Base-by-base conservation (phyloP, 2,113 vertebrate species). In the Rhinolophus sinicus region DNA sequence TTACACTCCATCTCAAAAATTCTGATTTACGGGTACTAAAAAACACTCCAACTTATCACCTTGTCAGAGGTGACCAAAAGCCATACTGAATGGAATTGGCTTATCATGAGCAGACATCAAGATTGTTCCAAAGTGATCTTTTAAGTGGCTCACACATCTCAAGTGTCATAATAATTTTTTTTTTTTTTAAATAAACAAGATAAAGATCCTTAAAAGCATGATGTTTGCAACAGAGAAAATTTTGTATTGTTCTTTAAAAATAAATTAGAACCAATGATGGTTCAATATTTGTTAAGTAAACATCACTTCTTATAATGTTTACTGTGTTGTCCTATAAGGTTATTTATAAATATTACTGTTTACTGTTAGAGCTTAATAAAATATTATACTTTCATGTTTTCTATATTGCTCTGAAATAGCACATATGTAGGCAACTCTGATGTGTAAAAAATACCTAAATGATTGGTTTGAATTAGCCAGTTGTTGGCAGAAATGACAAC, bases 121-220 rank as follows among this genome's bases (percentile, higher is more conserved):
- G 93, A 94, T 62, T 97, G 58, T 85, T 94, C 90, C 95, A 96
- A 77, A 94, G 58, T 98, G 96, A 97, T 97, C 95, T 81, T 98
- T 78, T 97, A 97, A 94, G 90, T 33, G 92, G 90, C 8, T 97
- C 96, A 96, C 93, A 95, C 14, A 84, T 88, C 92, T 96, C 83
- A 50, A 86, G 78, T 93, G 73, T 73, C 88, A 28, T 88, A 76
- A 88, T n/a, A n/a, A n/a, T n/a, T n/a, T n/a, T n/a, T n/a, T n/a
- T n/a, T n/a, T n/a, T n/a, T n/a, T n/a, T n/a, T n/a, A n/a, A n/a
- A 54, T 65, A 50, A 90, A 86, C 35, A 33, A 72, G 24, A 78
- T 28, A 26, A 85, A 85, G 15, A 60, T 56, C 2, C 26, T 47
- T 40, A 88, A 85, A 76, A 69, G 19, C 2, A 76, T 24, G 72